Evolutionary conservation across 2,113 vertebrate genomes (phyloP), one percentile per base, ranked within the genome.

Genomic region (Scomber scombrus): DNA sequence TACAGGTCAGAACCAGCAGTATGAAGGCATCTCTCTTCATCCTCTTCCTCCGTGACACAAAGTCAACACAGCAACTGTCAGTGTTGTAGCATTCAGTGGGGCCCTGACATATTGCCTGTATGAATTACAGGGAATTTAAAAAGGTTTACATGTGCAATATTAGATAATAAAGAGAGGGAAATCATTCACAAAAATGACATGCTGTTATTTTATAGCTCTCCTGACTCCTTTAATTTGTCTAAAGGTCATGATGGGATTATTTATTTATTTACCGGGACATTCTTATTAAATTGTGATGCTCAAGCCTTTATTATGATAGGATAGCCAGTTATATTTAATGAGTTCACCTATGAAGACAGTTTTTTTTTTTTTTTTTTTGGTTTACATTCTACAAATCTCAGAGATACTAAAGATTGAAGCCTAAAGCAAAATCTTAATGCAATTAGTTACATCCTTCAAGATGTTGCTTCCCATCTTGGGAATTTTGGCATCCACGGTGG

Each of bases 1-100:
- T 56, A 47, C 26, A 81, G 84, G 82, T 82, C 67, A 84, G 70
- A 81, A 40, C 64, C 50, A 66, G 71, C 3, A 1, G 62, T 18
- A 3, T 61, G 67, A 56, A 61, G 23, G 31, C 40, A 43, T 56
- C 23, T 11, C 5, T 56, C 19, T 21, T 71, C 23, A 26, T 26
- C 23, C 23, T 26, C 23, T n/a, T 54, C 60, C 71, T 40, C 19
- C 19, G 31, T 18, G 78, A 52, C 29, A 55, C 2, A 72, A 21
- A 51, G 58, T 66, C 69, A 77, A 85, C 78, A 78, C 29, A 16
- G 47, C 50, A 63, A 21, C 58, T 75, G n/a, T 80, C 46, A 55
- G 11, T 40, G 14, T 50, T 83, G 65, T 10, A 49, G 34, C 15
- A 29, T 78, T 62, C 16, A 69, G 18, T n/a, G 18, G 1, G 60